A percentile compares a stretch with the other conserved stretches of the same genome.
Evolutionary conservation across 2,797 vertebrate genomes (phyloP).

Genomic region (Chelon auratus): DNA sequence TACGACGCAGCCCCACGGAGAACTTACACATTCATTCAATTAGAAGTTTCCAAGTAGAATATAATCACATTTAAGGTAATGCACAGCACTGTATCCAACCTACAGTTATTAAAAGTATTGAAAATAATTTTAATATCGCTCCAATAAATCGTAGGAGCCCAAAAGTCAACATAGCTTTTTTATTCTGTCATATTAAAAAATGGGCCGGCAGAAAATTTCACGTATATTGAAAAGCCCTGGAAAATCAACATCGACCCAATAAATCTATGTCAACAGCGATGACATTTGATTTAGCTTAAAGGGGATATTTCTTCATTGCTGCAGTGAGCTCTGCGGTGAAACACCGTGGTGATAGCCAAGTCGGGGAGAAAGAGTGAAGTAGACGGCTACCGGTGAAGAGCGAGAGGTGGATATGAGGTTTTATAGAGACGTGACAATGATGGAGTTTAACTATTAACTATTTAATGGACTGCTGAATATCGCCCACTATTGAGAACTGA

Average conservation of each 20-base stretch:
- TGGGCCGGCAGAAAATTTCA: constrained; percentile 65
- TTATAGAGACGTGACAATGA: constrained; percentile 15
- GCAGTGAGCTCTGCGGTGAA: constrained; percentile 53
- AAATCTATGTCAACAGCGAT: constrained; percentile 84
- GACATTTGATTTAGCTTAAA: constrained; percentile 86
- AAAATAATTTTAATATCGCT: constrained; percentile 78
- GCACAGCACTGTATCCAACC: constrained; percentile 31
- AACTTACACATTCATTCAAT: constrained; percentile 9
- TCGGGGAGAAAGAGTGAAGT: constrained; percentile 9
- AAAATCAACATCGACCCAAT: constrained; percentile 82
- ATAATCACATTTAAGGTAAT: constrained; percentile 33
- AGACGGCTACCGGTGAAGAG: constrained; percentile 20
- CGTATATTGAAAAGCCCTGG: constrained; percentile 77
- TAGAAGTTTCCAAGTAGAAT: constrained; percentile 19
- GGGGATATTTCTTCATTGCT: constrained; percentile 73
- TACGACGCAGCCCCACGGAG: neutral
- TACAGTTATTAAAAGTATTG: constrained; percentile 52
- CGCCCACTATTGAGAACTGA: neutral
- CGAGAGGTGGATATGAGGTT: constrained; percentile 15
- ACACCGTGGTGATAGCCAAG: constrained; percentile 36
- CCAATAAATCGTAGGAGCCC: constrained; percentile 74
- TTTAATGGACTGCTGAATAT: constrained; percentile 5
- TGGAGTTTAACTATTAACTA: neutral
- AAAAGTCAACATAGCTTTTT: constrained; percentile 60
- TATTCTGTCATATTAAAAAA: constrained; percentile 80